These are phyloP conservation scores for sheep (Ovis aries) DNA, from an alignment of 2,113 vertebrate genomes.

Conservation along the genomic window DNA sequence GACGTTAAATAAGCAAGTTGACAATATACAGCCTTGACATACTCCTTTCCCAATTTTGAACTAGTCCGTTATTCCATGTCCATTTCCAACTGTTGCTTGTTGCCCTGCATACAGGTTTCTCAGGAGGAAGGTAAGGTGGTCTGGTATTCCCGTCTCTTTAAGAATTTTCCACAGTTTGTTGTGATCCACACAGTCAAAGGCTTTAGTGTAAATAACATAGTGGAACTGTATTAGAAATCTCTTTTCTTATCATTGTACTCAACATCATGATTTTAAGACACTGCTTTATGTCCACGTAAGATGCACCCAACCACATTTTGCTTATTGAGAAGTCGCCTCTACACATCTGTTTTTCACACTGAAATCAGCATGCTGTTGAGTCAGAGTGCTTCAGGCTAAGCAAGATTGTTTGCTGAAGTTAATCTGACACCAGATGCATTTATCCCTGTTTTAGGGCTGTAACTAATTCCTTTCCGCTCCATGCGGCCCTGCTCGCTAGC, in stretches of 20 bases:
- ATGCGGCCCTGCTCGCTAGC: not conserved
- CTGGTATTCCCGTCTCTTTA: not conserved
- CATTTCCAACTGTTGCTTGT: not conserved
- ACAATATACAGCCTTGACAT: not conserved
- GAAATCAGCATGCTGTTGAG: not conserved
- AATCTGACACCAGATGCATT: not conserved
- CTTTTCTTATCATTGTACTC: not conserved
- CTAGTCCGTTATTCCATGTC: not conserved
- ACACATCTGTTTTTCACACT: not conserved
- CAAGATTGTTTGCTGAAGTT: not conserved
- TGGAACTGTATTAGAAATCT: not conserved
- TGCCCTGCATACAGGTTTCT: not conserved
- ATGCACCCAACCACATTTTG: not conserved
- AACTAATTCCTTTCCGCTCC: constrained; percentile 30
- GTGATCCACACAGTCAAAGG: not conserved
- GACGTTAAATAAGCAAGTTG: not conserved
- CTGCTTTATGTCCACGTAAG: not conserved
- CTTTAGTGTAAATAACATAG: not conserved
- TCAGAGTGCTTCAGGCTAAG: not conserved
- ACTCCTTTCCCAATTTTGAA: not conserved
- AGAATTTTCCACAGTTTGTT: not conserved
- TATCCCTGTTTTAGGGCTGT: not conserved
- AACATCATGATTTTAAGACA: not conserved
- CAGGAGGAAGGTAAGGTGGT: not conserved
- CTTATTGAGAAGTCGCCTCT: not conserved